Percentiles rank a stretch among this genome's conserved stretches.
These are phyloP conservation scores for Oscheius sp. DNA, from an alignment of 2,888 invertebrate genomes.

Conservation along the genomic window DNA sequence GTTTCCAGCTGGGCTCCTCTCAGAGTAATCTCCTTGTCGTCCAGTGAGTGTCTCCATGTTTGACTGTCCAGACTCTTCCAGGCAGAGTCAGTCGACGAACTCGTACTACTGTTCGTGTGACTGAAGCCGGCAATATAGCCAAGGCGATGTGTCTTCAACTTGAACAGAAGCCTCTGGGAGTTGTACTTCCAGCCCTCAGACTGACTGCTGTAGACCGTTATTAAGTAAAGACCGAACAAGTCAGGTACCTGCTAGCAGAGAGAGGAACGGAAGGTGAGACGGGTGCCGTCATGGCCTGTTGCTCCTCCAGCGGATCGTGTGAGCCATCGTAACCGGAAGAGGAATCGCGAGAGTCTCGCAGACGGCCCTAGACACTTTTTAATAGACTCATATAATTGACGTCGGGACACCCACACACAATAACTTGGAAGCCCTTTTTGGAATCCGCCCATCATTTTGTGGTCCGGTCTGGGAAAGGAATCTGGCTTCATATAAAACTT, in stretches of 20 bases:
- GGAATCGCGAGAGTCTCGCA: slow-evolving; percentile 57
- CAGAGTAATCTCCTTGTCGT: slow-evolving; percentile 80
- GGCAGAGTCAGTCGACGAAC: slow-evolving; percentile 57
- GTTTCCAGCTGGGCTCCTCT: slow-evolving; percentile 82
- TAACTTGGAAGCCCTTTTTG: too few species aligned
- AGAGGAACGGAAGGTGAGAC: slow-evolving; percentile 57
- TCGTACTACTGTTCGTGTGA: slow-evolving; percentile 49
- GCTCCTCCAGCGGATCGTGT: slow-evolving; percentile 51
- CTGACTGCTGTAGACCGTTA: slow-evolving; percentile 46
- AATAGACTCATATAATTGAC: background rate
- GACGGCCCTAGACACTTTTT: slow-evolving; percentile 46
- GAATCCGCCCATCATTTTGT: too few species aligned
- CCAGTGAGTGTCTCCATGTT: slow-evolving; percentile 54
- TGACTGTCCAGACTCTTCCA: slow-evolving; percentile 59
- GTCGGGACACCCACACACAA: too few species aligned
- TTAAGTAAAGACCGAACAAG: slow-evolving; percentile 44
- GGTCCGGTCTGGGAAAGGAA: too few species aligned
- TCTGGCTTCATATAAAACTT: too few species aligned
- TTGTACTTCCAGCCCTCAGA: slow-evolving; percentile 60
- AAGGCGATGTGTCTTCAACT: slow-evolving; percentile 44
- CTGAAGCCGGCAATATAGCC: slow-evolving; percentile 48
- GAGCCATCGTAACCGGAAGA: slow-evolving; percentile 51
- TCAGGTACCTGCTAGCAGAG: slow-evolving; percentile 52
- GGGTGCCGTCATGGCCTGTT: slow-evolving; percentile 56
- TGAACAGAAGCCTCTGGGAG: slow-evolving; percentile 56